These are phyloP conservation scores for Anolis carolinensis DNA, from an alignment of 2,113 vertebrate genomes.

Conservation along the genomic window DNA sequence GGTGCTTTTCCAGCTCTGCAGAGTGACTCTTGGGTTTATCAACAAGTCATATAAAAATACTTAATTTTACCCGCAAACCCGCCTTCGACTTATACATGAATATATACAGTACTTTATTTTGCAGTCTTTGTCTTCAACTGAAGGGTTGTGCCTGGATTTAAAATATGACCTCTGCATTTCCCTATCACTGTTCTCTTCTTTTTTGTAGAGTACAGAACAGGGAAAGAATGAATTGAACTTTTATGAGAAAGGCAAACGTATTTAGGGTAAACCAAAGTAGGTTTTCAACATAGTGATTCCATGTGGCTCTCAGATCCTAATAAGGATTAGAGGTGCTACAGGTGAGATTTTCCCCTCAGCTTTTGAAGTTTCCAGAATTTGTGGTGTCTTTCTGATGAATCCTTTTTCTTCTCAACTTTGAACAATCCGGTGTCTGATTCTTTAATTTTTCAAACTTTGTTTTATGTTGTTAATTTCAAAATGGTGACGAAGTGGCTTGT, in stretches of 20 bases:
- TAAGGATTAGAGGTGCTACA: neutral
- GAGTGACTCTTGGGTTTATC: too few species aligned
- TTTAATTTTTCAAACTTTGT: neutral
- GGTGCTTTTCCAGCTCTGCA: too few species aligned
- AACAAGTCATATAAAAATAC: too few species aligned
- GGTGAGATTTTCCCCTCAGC: neutral
- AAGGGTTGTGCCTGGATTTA: neutral
- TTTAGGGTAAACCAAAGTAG: neutral
- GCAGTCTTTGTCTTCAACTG: neutral
- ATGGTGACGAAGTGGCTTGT: neutral
- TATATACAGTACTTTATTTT: neutral
- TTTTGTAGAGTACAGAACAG: neutral
- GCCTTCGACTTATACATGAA: too few species aligned
- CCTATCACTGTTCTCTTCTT: accelerated
- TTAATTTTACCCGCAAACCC: too few species aligned
- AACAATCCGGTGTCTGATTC: neutral
- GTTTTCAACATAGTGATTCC: neutral
- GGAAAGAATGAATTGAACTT: neutral
- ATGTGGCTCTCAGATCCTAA: neutral
- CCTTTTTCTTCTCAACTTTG: neutral
- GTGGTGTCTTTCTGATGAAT: neutral
- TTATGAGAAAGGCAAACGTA: neutral
- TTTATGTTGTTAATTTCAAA: neutral
- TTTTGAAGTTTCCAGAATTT: constrained; percentile 10
- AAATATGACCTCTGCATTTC: neutral